phyloP scores from a whole-genome alignment of 2,888 invertebrate species.

The Strigamia crassipes region DNA sequence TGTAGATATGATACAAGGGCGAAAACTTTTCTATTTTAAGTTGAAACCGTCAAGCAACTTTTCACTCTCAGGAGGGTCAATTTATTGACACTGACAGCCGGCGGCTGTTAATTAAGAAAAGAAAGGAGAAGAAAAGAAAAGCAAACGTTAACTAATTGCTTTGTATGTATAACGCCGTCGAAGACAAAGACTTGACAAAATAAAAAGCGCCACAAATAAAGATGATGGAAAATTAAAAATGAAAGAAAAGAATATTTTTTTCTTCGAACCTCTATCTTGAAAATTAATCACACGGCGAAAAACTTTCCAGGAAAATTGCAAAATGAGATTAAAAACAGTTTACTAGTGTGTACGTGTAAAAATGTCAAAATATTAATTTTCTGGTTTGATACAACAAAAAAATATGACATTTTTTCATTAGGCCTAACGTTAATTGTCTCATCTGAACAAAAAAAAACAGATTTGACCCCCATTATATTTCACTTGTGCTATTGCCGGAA shows the following conservation, averaged over 20 bases:
- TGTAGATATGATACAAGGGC: neutral
- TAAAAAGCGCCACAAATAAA: neutral
- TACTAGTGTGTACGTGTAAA: neutral
- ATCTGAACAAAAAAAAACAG: neutral
- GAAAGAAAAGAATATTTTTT: neutral
- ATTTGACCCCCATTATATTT: too few species aligned
- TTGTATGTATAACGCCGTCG: neutral
- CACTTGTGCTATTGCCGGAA: too few species aligned
- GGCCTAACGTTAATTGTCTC: neutral
- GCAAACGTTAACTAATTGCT: slow-evolving; percentile 23
- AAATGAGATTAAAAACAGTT: neutral
- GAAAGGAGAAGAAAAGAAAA: slow-evolving; percentile 13
- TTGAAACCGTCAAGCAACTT: slow-evolving; percentile 26
- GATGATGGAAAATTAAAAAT: neutral
- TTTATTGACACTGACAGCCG: slow-evolving; percentile 32
- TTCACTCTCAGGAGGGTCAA: slow-evolving; percentile 27
- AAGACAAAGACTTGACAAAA: slow-evolving; percentile 1
- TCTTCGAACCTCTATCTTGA: too few species aligned
- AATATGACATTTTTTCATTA: neutral
- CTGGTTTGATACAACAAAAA: neutral
- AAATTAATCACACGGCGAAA: neutral
- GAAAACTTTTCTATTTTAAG: neutral
- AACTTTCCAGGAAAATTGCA: neutral
- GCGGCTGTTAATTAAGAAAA: slow-evolving; percentile 33
- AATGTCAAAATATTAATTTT: too few species aligned